Evolutionary conservation across 2,888 invertebrate species (phyloP).

Genomic region (Gandaritis pyraliata): DNA sequence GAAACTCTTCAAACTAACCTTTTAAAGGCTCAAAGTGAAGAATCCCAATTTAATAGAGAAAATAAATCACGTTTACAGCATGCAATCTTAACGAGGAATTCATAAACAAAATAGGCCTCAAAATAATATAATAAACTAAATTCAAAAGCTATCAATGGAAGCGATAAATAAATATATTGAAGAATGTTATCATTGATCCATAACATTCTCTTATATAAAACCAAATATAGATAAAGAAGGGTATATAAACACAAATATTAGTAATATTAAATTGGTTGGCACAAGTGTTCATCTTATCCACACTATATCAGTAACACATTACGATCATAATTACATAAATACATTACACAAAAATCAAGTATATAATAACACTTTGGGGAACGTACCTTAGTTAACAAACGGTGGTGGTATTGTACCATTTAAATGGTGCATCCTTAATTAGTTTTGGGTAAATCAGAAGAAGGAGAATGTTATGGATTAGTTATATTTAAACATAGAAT

Average conservation of each 20-base stretch:
- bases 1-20: slow-evolving; percentile 60
- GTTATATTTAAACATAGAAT: slow-evolving; percentile 70
- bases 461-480: slow-evolving; percentile 85
- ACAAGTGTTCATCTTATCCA: slow-evolving; percentile 68
- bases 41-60: slow-evolving; percentile 56
- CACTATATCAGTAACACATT: slow-evolving; percentile 70
- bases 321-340: slow-evolving; percentile 67
- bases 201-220: slow-evolving; percentile 73
- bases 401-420: slow-evolving; percentile 81
- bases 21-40: slow-evolving; percentile 49
- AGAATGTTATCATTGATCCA: slow-evolving; percentile 73
- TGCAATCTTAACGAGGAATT: slow-evolving; percentile 71
- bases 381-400: slow-evolving; percentile 82
- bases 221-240: slow-evolving; percentile 45
- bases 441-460: slow-evolving; percentile 82
- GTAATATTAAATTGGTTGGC: slow-evolving; percentile 59
- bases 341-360: slow-evolving; percentile 78
- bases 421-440: slow-evolving; percentile 83
- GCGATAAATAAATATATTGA: slow-evolving; percentile 54
- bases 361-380: slow-evolving; percentile 65
- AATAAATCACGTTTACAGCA: slow-evolving; percentile 68
- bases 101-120: slow-evolving; percentile 61
- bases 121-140: slow-evolving; percentile 59
- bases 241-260: slow-evolving; percentile 34
- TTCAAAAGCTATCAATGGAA: slow-evolving; percentile 75